A percentile compares a stretch with the other conserved stretches of the same genome.
Conservation (phyloP, 2,113 vertebrate species). For the Bolborhynchus lineola region DNA sequence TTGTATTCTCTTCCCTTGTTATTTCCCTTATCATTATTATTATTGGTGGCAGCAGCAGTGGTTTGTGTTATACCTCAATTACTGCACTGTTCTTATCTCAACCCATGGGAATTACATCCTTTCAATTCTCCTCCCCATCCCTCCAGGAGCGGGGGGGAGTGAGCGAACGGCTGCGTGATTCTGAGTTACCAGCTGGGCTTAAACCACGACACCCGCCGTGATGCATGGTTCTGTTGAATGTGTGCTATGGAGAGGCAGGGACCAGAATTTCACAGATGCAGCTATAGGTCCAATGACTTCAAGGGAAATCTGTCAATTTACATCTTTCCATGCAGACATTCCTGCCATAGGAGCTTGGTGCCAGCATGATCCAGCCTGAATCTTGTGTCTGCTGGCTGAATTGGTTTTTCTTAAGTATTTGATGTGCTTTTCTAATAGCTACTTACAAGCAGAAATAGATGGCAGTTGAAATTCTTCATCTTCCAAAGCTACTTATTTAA, state of each 20-base stretch:
- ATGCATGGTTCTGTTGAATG: neutral
- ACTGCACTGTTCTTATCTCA: too few species aligned
- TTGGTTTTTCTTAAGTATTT: neutral
- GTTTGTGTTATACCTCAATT: too few species aligned
- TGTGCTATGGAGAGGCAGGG: neutral
- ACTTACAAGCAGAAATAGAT: constrained; percentile 25
- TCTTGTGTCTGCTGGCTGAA: neutral
- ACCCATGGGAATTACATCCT: too few species aligned
- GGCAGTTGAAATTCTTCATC: neutral
- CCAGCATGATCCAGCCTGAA: neutral
- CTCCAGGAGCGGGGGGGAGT: too few species aligned
- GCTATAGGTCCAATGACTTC: neutral
- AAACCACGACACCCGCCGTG: fast-evolving
- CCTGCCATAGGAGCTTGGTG: neutral
- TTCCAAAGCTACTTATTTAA: neutral
- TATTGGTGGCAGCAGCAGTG: too few species aligned
- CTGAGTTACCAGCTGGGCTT: too few species aligned
- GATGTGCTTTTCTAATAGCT: neutral
- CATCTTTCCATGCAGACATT: neutral
- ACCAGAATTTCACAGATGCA: neutral
- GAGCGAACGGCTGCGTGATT: too few species aligned
- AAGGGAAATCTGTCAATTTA: neutral
- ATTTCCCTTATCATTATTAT: too few species aligned
- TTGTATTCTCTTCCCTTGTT: too few species aligned
- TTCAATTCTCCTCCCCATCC: too few species aligned